Evolutionary conservation across 2,888 invertebrate genomes (phyloP).

Genomic region (Troides aeacus): DNA sequence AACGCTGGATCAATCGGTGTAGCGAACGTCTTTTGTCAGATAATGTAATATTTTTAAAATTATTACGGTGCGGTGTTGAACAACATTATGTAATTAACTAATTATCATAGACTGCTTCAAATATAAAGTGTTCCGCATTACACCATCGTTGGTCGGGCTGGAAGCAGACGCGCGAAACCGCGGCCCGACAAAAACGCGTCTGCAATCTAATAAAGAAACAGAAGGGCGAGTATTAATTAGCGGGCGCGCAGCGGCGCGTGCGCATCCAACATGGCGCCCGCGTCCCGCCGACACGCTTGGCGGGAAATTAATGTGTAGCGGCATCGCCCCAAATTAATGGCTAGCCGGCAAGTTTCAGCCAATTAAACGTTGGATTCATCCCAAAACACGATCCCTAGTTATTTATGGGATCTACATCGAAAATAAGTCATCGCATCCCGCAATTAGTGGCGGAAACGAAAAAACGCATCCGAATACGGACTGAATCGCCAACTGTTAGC

Average conservation of each 20-base stretch:
- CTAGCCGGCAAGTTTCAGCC: constrained; percentile 17
- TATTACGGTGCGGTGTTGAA: too few relatives aligned
- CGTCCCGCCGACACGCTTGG: constrained; percentile 30
- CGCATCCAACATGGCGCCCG: constrained; percentile 43
- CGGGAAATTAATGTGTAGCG: constrained; percentile 27
- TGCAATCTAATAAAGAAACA: constrained; percentile 66
- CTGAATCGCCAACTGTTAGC: not conserved
- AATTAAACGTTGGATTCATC: constrained; percentile 27
- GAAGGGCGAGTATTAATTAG: constrained; percentile 70
- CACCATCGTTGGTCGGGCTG: constrained; percentile 36
- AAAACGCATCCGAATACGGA: not conserved
- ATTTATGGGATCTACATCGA: constrained; percentile 8
- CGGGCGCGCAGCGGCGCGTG: constrained; percentile 62
- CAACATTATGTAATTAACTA: too few relatives aligned
- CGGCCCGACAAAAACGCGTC: constrained; percentile 60
- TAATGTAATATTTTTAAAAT: too few relatives aligned
- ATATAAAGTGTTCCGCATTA: not conserved
- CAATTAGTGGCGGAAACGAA: not conserved
- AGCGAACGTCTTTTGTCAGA: too few relatives aligned
- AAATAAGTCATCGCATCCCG: constrained; percentile 8
- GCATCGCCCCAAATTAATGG: constrained; percentile 28
- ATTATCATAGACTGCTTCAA: too few relatives aligned
- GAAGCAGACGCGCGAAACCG: constrained; percentile 33
- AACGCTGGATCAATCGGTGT: too few relatives aligned
- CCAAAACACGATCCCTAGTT: constrained; percentile 20